Base-by-base conservation (phyloP, 2,888 invertebrate genomes). In the Drosophila kuntzei region DNA sequence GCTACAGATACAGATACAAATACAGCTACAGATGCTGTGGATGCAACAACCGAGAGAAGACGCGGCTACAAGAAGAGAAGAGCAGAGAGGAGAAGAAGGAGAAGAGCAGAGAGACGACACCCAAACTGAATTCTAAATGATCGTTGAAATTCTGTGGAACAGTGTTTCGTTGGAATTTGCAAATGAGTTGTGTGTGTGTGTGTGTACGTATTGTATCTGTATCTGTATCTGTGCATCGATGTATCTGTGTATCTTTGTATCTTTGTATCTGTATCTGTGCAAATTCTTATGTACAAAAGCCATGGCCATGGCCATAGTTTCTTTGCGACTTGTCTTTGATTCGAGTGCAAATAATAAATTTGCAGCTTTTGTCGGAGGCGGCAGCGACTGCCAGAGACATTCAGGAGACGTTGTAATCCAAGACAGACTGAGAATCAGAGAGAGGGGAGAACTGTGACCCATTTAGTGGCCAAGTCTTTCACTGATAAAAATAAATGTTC, bases 141-240 rank as follows among this genome's bases (percentile, higher is more conserved):
- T 89, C 80, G 86, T 87, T 90, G 90, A 90, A 90, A 90, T 89
- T 89, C 90, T 88, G 79, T 64, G 81, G 88, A 90, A 91, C 88
- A 82, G 90, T 90, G 90, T 91, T 90, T 90, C 91, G 80, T 80
- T 86, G 91, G 90, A 90, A 90, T 90, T 90, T 87, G 90, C 90
- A 90, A 90, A 90, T 90, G 90, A 90, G 90, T 89, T 90, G 90
- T 80, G 85, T 34, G 11, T 55, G 66, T 72, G 46, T 46, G 20
- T 59, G 5, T 51, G 22, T 29, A 6, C 54, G 11, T 9, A 29
- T 29, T 60, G 20, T 63, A 8, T 67, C 16, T 59, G n/a, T 47
- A 3, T 41, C 3, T 50, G 36, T 64, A 20, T 55, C 7, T 55
- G 44, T 60, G 34, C 58, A 4, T 16, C 34, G 6, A 37, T 27